Percentiles rank a stretch among this genome's conserved stretches.
phyloP scores from a whole-genome alignment of 2,113 vertebrate species.

The Pseudopipra pipra region DNA sequence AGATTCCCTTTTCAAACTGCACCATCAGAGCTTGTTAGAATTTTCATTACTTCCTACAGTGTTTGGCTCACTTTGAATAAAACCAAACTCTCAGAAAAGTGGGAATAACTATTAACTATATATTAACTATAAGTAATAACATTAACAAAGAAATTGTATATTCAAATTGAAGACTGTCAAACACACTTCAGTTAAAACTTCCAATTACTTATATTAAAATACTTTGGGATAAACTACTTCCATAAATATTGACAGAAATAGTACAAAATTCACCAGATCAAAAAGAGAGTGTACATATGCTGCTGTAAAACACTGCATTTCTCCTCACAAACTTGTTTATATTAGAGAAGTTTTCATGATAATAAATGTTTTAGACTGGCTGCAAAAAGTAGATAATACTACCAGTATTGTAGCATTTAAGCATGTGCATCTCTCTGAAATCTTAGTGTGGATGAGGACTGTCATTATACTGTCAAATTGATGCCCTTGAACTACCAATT shows the following conservation, averaged over 20 bases:
- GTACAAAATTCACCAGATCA: not conserved
- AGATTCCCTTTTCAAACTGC: not conserved
- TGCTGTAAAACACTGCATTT: not conserved
- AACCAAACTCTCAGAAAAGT: not conserved
- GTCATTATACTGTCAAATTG: not conserved
- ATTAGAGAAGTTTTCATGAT: not conserved
- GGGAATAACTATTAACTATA: not conserved
- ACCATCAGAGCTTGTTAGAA: not conserved
- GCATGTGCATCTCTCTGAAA: not conserved
- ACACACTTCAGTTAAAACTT: not conserved
- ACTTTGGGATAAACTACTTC: not conserved
- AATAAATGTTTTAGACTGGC: not conserved
- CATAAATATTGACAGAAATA: not conserved
- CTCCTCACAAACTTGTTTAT: not conserved
- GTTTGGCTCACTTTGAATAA: not conserved
- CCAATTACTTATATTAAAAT: not conserved
- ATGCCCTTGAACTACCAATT: not conserved
- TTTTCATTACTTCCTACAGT: not conserved
- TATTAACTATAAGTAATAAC: not conserved
- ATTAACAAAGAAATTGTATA: not conserved
- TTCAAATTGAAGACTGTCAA: not conserved
- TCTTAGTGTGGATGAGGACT: not conserved
- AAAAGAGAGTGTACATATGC: not conserved
- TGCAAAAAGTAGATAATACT: not conserved
- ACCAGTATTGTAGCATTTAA: not conserved